phyloP scores from a whole-genome alignment of 2,888 invertebrate genomes.

The Helobdella robusta region DNA sequence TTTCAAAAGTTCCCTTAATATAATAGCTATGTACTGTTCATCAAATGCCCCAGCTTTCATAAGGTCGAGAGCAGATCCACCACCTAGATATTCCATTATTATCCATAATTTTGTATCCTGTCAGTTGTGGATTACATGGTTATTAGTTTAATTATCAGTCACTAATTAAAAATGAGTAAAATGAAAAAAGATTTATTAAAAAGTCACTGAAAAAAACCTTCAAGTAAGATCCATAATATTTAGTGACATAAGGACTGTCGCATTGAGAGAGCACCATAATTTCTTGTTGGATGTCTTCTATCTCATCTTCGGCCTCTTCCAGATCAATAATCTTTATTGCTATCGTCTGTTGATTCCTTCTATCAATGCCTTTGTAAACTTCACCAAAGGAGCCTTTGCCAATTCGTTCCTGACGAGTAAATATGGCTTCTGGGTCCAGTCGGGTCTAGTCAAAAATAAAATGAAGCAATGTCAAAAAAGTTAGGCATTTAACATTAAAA shows the following conservation, averaged over 20 bases:
- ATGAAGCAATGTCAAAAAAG: too few relatives aligned
- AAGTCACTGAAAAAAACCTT: conserved; percentile 61
- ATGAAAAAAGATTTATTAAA: too few relatives aligned
- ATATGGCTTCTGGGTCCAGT: conserved; percentile 93
- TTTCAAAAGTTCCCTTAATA: conserved; percentile 90
- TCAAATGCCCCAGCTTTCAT: conserved; percentile 99
- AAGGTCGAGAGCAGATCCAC: conserved; percentile 94
- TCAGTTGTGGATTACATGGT: background rate
- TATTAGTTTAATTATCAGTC: background rate
- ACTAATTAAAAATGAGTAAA: background rate
- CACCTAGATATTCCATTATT: conserved; percentile 99
- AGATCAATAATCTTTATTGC: conserved; percentile 82
- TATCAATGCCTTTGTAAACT: conserved; percentile 98
- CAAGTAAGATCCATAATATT: conserved; percentile 97
- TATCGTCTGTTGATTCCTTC: conserved; percentile 47
- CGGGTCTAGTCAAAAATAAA: too few relatives aligned
- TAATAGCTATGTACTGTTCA: conserved; percentile 98
- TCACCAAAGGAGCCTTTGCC: conserved; percentile 65
- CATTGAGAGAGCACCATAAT: conserved; percentile 93
- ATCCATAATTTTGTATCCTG: conserved; percentile 93
- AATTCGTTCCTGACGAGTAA: conserved; percentile 78
- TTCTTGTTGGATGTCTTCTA: conserved; percentile 99
- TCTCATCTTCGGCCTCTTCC: conserved; percentile 99
- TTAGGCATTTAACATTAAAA: background rate
- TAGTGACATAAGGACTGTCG: conserved; percentile 96